These are phyloP conservation scores for Geodia barretti DNA, from an alignment of 37 sponge, comb jelly and placozoan genomes.

Conservation along the genomic window DNA sequence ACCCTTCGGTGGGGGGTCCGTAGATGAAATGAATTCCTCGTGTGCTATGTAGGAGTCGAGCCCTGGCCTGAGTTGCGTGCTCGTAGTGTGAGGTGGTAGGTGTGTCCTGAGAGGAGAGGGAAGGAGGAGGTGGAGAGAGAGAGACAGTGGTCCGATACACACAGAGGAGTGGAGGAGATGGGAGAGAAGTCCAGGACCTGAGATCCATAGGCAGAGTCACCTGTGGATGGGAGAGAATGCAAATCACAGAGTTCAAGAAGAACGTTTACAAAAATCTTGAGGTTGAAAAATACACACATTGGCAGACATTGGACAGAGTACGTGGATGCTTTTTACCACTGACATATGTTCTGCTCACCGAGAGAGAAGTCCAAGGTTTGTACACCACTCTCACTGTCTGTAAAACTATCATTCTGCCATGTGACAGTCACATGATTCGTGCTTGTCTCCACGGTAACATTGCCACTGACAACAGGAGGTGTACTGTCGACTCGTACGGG, in stretches of 20 bases:
- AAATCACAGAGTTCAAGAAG: neutral
- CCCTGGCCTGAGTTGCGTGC: conserved; percentile 51
- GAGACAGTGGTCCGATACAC: conserved; percentile 43
- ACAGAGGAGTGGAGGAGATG: neutral
- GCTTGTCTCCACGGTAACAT: neutral
- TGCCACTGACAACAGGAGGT: conserved; percentile 67
- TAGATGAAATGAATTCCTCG: conserved; percentile 8
- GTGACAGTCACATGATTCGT: conserved; percentile 32
- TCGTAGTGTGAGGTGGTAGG: conserved; percentile 49
- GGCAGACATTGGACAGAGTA: neutral
- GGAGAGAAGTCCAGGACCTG: conserved; percentile 23
- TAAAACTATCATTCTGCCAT: conserved; percentile 42
- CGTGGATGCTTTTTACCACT: conserved; percentile 17
- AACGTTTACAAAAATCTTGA: too few species aligned
- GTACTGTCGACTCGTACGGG: conserved; percentile 74
- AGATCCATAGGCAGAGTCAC: conserved; percentile 28
- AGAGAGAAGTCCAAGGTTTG: too few species aligned
- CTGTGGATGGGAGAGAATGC: conserved; percentile 8
- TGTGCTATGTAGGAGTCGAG: conserved; percentile 21
- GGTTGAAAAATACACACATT: neutral
- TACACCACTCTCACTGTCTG: conserved; percentile 31
- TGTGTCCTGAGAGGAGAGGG: conserved; percentile 21
- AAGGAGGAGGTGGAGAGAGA: conserved; percentile 23
- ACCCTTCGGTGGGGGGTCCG: neutral
- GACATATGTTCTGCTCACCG: conserved; percentile 64